phyloP scores from a whole-genome alignment of 2,797 vertebrate species.

The Liasis olivaceus region DNA sequence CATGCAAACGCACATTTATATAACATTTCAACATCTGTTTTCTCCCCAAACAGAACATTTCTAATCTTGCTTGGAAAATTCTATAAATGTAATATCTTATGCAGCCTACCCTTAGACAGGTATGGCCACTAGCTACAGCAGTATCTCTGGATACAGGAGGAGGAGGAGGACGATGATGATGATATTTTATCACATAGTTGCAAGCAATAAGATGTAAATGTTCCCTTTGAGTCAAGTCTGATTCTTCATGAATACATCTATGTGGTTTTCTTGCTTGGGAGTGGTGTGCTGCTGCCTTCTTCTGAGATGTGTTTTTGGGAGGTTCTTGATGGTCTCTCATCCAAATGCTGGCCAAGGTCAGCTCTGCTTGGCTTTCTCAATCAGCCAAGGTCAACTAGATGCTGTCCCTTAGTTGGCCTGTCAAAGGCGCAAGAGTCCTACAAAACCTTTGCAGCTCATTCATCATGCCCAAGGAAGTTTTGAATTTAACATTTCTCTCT shows the following conservation, averaged over 20 bases:
- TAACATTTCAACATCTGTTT: background rate
- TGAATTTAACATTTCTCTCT: too few species aligned
- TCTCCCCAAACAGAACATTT: background rate
- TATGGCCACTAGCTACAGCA: background rate
- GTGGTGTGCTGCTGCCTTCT: background rate
- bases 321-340: background rate
- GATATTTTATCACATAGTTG: background rate
- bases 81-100: background rate
- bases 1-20: background rate
- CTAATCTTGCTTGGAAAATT: background rate
- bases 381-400: background rate
- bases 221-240: background rate
- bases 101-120: too few species aligned
- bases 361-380: background rate
- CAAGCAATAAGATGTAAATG: background rate
- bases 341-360: background rate
- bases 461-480: background rate
- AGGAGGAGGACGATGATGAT: background rate
- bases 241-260: background rate
- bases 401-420: background rate
- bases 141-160: background rate
- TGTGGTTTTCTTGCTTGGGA: background rate
- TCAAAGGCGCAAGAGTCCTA: background rate
- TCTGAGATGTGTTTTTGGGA: background rate
- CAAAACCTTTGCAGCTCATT: background rate